Evolutionary conservation across 2,113 vertebrate species (phyloP), one percentile per base, ranked within the genome.

Genomic region (Synchiropus splendidus): DNA sequence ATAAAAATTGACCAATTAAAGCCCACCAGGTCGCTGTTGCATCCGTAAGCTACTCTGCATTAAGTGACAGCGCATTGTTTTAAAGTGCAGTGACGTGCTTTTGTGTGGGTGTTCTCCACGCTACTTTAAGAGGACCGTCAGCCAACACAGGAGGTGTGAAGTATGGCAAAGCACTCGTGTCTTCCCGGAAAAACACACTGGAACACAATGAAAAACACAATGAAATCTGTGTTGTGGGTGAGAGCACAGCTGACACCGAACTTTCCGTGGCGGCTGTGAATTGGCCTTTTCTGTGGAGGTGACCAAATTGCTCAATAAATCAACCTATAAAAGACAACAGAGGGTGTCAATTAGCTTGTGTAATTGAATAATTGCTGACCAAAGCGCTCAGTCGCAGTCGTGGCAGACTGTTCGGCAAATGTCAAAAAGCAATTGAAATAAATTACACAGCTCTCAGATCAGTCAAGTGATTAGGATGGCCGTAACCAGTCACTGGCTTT

Each of bases 291-390:
- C 4, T 27, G 21, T 84, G 87, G 83, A 84, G 77, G 84, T 83
- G 74, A 81, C 80, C 81, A 87, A 88, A 89, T 92, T 89, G 89
- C 85, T 85, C 86, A 54, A 72, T 74, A 77, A 90, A 90, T 89
- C 84, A 85, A 81, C 85, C 87, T 86, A 88, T 90, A 89, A 89
- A 89, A 90, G 83, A 89, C 87, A 89, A 88, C 83, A 82, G 81
- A 82, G 83, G 82, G 87, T 85, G 87, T 89, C 88, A 84, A 69
- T 78, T 77, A 73, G 59, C 45, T 87, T 88, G 88, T 85, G 58
- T 93, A 92, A 93, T 91, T 92, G 88, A 94, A 94, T 90, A 92
- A 93, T 95, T 90, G 89, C 86, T 85, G 88, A 83, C 85, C 87
- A 87, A 83, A 84, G 83, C 83, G 82, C 81, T 83, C 80, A 80